These are phyloP conservation scores for Euwallacea fornicatus DNA, from an alignment of 1,140 invertebrate species.

Conservation along the genomic window DNA sequence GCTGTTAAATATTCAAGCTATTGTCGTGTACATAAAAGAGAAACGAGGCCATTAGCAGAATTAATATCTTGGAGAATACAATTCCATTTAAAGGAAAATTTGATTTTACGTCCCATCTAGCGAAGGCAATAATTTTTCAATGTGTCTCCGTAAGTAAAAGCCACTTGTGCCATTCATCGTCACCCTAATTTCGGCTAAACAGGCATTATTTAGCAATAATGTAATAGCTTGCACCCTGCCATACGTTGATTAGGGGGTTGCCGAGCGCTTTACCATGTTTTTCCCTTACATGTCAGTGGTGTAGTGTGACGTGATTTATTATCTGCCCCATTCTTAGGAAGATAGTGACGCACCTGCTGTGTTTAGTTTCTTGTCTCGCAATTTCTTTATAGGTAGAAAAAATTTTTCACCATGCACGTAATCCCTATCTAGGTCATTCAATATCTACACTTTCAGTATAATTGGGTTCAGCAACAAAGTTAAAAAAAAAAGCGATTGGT, in stretches of 20 bases:
- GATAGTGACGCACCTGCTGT: slow-evolving; percentile 23
- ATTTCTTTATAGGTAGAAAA: slow-evolving; percentile 1
- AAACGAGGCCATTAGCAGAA: too few species aligned
- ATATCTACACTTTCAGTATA: background rate
- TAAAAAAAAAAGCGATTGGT: background rate
- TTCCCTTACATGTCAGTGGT: slow-evolving; percentile 30
- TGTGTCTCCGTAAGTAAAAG: slow-evolving; percentile 37
- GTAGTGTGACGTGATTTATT: slow-evolving; percentile 24
- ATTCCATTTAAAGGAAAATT: slow-evolving; percentile 11
- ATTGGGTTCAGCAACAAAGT: background rate
- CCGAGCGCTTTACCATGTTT: slow-evolving; percentile 35
- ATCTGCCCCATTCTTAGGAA: slow-evolving; percentile 18
- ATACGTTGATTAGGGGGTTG: slow-evolving; percentile 37
- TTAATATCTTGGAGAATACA: too few species aligned
- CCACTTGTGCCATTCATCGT: slow-evolving; percentile 35
- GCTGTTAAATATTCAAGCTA: too few species aligned
- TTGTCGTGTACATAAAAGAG: too few species aligned
- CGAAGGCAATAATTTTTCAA: slow-evolving; percentile 34
- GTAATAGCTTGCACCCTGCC: slow-evolving; percentile 36
- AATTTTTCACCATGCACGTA: background rate
- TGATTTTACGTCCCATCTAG: slow-evolving; percentile 20
- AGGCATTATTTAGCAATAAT: slow-evolving; percentile 39
- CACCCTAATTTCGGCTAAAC: slow-evolving; percentile 39
- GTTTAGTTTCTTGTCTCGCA: slow-evolving; percentile 10
- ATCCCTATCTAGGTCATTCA: background rate